These are phyloP conservation scores for Cyrtodaria siliqua DNA, from an alignment of 2,888 invertebrate genomes.

Conservation along the genomic window DNA sequence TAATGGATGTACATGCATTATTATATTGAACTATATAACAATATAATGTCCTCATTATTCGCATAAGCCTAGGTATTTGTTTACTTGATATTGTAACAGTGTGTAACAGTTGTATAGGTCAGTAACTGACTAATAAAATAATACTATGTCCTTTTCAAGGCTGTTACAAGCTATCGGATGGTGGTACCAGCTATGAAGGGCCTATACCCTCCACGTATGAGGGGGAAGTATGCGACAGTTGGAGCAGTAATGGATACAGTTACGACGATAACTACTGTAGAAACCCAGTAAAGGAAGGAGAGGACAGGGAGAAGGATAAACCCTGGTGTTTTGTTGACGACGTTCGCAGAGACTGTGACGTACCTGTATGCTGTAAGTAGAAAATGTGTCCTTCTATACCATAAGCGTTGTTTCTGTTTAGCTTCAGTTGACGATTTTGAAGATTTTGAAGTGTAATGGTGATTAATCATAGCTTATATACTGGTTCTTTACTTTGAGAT, in stretches of 20 bases:
- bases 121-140: too few species aligned
- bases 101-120: too few species aligned
- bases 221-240: slow-evolving; percentile 7
- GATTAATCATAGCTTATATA: too few species aligned
- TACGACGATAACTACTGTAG: neutral
- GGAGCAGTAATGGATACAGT: neutral
- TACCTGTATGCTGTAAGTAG: slow-evolving; percentile 8
- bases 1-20: too few species aligned
- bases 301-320: neutral
- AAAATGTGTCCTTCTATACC: neutral
- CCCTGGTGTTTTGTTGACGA: slow-evolving; percentile 6
- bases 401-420: neutral
- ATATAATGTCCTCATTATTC: too few species aligned
- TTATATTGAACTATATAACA: too few species aligned
- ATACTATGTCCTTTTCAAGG: slow-evolving; percentile 6
- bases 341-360: neutral
- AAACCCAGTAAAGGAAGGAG: neutral
- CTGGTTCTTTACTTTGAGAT: too few species aligned
- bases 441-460: too few species aligned
- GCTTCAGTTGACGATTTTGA: too few species aligned
- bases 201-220: slow-evolving; percentile 1
- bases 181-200: slow-evolving; percentile 1
- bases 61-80: too few species aligned
- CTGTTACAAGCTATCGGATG: slow-evolving; percentile 5
- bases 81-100: too few species aligned